Conservation (phyloP, 2,888 invertebrate genomes). For the Platerodrilus igneus region DNA sequence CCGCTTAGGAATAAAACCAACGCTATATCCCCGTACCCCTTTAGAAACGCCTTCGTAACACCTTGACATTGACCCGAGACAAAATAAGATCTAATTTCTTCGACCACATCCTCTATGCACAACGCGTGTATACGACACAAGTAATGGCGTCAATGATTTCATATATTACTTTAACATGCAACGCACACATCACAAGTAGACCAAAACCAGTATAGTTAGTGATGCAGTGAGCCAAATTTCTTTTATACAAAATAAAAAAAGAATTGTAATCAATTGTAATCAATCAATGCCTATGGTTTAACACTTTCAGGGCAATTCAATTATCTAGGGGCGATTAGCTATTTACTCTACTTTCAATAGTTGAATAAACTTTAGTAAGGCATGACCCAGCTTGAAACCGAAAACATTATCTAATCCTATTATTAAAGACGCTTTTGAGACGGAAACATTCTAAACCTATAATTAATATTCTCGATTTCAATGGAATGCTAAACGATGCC, state of each 20-base stretch:
- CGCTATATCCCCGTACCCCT: conserved; percentile 13
- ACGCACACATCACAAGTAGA: conserved; percentile 39
- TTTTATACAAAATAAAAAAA: no score
- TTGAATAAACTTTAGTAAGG: no score
- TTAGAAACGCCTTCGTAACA: conserved; percentile 17
- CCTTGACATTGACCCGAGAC: conserved; percentile 40
- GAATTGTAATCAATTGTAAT: no score
- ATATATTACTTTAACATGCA: conserved; percentile 35
- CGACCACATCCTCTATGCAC: conserved; percentile 31
- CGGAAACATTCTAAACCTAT: conserved; percentile 12
- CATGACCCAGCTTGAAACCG: no score
- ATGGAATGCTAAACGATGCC: conserved; percentile 29
- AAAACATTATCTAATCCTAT: no score
- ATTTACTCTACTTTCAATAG: no score
- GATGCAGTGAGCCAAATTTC: conserved; percentile 1
- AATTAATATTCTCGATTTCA: conserved; percentile 26
- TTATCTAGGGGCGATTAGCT: no score
- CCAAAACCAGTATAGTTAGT: conserved; percentile 35
- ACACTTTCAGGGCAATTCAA: no score
- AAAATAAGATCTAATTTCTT: conserved; percentile 41
- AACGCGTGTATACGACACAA: conserved; percentile 37
- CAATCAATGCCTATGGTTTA: no score
- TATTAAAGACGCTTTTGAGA: no score
- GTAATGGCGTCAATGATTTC: conserved; percentile 20
- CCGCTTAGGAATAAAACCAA: conserved; percentile 26